These are phyloP conservation scores for Cassiopea xamachana DNA, from an alignment of 30 jellyfish, hydroid and myxozoan species.

Conservation along the genomic window DNA sequence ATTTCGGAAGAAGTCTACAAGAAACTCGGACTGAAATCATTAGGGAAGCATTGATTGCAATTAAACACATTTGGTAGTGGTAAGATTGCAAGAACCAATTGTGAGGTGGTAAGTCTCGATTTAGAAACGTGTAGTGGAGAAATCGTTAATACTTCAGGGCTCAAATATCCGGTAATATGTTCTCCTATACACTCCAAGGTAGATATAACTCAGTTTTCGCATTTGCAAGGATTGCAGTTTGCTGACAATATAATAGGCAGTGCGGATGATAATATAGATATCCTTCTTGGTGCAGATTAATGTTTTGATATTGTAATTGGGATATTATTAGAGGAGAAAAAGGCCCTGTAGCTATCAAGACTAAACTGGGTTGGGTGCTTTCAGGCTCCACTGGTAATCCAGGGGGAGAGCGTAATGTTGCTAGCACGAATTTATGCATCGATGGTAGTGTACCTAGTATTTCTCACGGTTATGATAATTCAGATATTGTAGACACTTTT, in stretches of 20 bases:
- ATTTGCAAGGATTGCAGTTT: conserved; percentile 49
- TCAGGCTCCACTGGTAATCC: conserved; percentile 7
- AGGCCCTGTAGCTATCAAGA: neutral
- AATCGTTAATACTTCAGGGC: conserved; percentile 10
- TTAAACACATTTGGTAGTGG: conserved; percentile 53
- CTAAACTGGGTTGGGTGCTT: neutral
- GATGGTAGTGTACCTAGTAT: neutral
- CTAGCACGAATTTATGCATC: neutral
- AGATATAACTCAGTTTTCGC: conserved; percentile 40
- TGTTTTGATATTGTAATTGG: neutral
- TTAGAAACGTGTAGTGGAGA: conserved; percentile 43
- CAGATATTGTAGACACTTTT: neutral
- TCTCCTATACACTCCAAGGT: conserved; percentile 31
- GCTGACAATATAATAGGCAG: conserved; percentile 14
- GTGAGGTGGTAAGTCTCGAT: conserved; percentile 32
- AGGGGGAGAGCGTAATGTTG: neutral
- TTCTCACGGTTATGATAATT: neutral
- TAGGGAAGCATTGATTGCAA: neutral
- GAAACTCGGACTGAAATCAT: conserved; percentile 38
- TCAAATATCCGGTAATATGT: conserved; percentile 23
- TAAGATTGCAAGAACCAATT: conserved; percentile 12
- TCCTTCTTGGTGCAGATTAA: neutral
- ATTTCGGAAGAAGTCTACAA: conserved; percentile 49
- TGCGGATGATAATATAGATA: conserved; percentile 10
- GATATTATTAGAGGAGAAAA: neutral